Evolutionary conservation across 2,113 vertebrate species (phyloP).

Genomic region (Seriola aureovittata): DNA sequence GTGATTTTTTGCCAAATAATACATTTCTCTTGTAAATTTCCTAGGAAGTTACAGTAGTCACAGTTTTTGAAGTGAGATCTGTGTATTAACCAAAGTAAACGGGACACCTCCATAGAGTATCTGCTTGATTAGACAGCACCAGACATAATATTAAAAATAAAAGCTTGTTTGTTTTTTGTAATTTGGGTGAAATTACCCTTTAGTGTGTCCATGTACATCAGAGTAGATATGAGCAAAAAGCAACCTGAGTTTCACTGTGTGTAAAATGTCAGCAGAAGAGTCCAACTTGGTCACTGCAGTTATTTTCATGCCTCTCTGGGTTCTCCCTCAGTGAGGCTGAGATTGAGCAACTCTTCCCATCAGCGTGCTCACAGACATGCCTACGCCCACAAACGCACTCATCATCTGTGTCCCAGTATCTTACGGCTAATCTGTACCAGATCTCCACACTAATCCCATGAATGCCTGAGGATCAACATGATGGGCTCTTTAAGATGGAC

Average conservation of each 20-base stretch:
- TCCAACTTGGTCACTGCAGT: not conserved
- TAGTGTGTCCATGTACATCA: not conserved
- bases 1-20: not conserved
- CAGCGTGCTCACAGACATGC: constrained; percentile 39
- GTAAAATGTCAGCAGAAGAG: constrained; percentile 14
- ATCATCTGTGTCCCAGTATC: constrained; percentile 54
- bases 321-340: constrained; percentile 11
- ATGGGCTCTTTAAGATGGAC: constrained; percentile 59
- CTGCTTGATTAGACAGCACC: too few relatives aligned
- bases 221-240: not conserved
- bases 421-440: constrained; percentile 67
- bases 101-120: too few relatives aligned
- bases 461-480: constrained; percentile 70
- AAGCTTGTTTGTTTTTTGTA: too few relatives aligned
- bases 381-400: constrained; percentile 42
- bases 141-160: too few relatives aligned
- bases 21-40: not conserved
- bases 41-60: not conserved
- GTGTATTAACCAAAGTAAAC: too few relatives aligned
- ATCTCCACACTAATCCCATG: constrained; percentile 58
- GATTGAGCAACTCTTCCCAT: constrained; percentile 4
- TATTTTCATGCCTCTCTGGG: constrained; percentile 1
- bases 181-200: not conserved
- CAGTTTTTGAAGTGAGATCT: too few relatives aligned
- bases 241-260: not conserved